phyloP scores from a whole-genome alignment of 2,797 vertebrate species.

The Pampus argenteus region DNA sequence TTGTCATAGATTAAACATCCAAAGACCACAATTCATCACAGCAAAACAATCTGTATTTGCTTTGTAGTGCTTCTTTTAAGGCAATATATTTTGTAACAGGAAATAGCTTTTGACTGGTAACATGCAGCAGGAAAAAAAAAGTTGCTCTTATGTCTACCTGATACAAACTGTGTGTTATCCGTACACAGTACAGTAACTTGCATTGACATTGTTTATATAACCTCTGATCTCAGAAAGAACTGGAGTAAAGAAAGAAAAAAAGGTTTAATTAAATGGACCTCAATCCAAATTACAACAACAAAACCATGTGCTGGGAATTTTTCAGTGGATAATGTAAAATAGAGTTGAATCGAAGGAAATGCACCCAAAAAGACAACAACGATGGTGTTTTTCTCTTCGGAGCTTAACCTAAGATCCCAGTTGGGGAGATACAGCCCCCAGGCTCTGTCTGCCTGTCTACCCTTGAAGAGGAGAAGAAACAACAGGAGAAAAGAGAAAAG shows the following conservation, averaged over 20 bases:
- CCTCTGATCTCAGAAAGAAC: conserved; percentile 70
- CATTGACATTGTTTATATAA: conserved; percentile 54
- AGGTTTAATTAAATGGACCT: conserved; percentile 45
- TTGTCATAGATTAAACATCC: conserved; percentile 17
- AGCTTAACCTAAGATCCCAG: conserved; percentile 76
- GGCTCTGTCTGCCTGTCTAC: conserved; percentile 73
- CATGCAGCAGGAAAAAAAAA: background rate
- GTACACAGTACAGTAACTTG: conserved; percentile 15
- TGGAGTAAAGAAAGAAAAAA: conserved; percentile 3
- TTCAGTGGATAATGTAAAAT: conserved; percentile 36
- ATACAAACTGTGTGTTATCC: background rate
- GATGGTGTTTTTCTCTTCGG: conserved; percentile 67
- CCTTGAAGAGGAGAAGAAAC: conserved; percentile 72
- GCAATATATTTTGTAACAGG: background rate
- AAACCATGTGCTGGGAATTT: conserved; percentile 56
- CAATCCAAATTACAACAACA: conserved; percentile 59
- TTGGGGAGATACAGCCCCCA: conserved; percentile 67
- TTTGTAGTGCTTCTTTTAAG: conserved; percentile 12
- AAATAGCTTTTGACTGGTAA: background rate
- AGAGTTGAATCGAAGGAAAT: conserved; percentile 48
- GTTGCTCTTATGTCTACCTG: background rate
- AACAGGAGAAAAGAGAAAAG: conserved; percentile 72
- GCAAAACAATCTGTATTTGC: conserved; percentile 25
- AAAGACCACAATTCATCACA: conserved; percentile 29
- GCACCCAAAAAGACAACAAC: conserved; percentile 56